phyloP scores from a whole-genome alignment of 2,888 invertebrate species.

The Calliopum simillimum region DNA sequence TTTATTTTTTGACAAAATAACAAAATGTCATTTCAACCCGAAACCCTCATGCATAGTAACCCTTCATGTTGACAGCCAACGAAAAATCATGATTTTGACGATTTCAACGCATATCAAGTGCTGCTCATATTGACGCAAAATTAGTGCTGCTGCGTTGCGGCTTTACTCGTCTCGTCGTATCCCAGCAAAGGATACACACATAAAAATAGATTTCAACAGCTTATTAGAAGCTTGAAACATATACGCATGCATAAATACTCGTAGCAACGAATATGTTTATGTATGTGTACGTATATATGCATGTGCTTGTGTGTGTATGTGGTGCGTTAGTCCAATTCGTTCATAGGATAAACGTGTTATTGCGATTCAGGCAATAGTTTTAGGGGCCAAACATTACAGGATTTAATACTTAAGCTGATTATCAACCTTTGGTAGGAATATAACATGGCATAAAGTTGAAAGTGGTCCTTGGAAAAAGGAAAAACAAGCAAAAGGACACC shows the following conservation, averaged over 20 bases:
- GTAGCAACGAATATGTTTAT: constrained; percentile 1
- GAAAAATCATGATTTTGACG: too few relatives aligned
- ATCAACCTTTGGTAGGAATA: not conserved
- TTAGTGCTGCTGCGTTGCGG: too few relatives aligned
- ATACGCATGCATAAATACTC: not conserved
- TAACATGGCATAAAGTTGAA: too few relatives aligned
- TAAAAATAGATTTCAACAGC: too few relatives aligned
- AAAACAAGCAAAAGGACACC: too few relatives aligned
- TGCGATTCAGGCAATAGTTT: constrained; percentile 15
- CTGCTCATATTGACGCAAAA: too few relatives aligned
- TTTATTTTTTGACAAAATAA: constrained; percentile 4
- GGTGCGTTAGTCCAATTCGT: not conserved
- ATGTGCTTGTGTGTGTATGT: constrained; percentile 12
- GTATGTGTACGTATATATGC: not conserved
- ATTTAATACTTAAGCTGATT: constrained; percentile 28
- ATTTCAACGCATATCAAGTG: too few relatives aligned
- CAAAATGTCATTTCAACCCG: not conserved
- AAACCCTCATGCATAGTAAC: not conserved
- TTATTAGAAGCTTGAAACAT: not conserved
- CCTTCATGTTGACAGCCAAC: not conserved
- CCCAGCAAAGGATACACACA: not conserved
- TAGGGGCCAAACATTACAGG: constrained; percentile 2
- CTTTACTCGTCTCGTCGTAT: not conserved
- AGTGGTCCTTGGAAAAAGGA: too few relatives aligned
- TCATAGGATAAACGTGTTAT: not conserved